Base-by-base conservation (phyloP, 2,113 vertebrate species). In the Hypocryptadius cinnamomeus region DNA sequence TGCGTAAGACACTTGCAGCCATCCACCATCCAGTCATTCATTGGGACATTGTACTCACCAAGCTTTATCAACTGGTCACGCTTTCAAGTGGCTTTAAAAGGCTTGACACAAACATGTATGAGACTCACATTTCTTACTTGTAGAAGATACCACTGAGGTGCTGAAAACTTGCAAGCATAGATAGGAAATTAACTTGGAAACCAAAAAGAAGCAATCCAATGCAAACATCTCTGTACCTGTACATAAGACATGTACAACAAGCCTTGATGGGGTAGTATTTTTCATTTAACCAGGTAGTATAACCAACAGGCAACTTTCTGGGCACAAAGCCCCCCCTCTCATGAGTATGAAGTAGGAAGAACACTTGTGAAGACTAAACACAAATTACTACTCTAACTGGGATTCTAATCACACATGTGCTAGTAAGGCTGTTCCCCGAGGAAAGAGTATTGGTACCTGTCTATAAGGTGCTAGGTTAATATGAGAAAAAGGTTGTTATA, bases 301-400 rank as follows among this genome's bases (percentile, higher is more conserved):
- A 47, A 71, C 8, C 14, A 76, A 45, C 24, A 61, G 31, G 27
- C 20, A 35, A 56, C 13, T 4, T 74, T 79, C 47, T 5, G 21
- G 57, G 39, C 5, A 64, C 1, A 3, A 70, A 71, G 10, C 1
- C 4, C 4, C 2, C 6, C 8, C 12, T 11, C 30, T 5, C 8
- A 19, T 9, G 23, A 40, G 2, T 8, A 28, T 48, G 16, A 56
- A 60, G 25, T 2, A 69, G 23, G 40, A 89, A 57, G 5, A 59
- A 66, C 2, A 10, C 23, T 25, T 33, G 11, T 24, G 23, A 69
- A 37, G 18, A 45, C 11, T 35, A 47, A 89, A 47, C 10, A 30
- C 8, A 24, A 42, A 63, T 48, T 24, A 66, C 20, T 56, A 7
- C 4, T 40, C 5, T 30, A 27, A 44, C 0, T 51, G 5, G 13